These are phyloP conservation scores for Eristalis tenax DNA, from an alignment of 2,888 invertebrate genomes.

Conservation along the genomic window DNA sequence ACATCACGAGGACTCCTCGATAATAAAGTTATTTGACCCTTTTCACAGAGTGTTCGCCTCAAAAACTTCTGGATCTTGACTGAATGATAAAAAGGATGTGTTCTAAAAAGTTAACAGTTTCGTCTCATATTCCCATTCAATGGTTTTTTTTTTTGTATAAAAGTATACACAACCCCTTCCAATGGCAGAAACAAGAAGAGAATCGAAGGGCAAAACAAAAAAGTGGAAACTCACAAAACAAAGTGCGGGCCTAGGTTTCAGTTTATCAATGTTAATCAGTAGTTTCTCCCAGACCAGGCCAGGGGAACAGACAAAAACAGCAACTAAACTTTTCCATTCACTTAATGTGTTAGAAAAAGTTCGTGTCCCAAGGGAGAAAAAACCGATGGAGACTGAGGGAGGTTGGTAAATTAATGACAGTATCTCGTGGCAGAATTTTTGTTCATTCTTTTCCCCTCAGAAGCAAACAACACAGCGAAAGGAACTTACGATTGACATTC, in stretches of 20 bases:
- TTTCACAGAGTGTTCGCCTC: conserved; percentile 8
- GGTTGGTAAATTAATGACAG: background rate
- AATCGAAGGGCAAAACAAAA: background rate
- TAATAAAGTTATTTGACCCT: conserved; percentile 33
- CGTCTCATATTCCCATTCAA: background rate
- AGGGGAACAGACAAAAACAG: conserved; percentile 26
- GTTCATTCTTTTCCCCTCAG: background rate
- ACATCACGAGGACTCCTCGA: conserved; percentile 6
- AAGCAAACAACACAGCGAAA: background rate
- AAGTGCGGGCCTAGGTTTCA: background rate
- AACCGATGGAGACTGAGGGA: background rate
- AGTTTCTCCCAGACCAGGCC: conserved; percentile 27
- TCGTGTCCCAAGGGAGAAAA: background rate
- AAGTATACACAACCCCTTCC: background rate
- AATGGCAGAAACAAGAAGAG: background rate
- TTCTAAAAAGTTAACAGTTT: conserved; percentile 24
- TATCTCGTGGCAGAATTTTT: background rate
- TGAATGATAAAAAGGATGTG: conserved; percentile 14
- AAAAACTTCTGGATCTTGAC: conserved; percentile 28
- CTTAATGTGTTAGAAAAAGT: conserved; percentile 21
- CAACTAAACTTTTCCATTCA: conserved; percentile 38
- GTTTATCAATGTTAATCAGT: conserved; percentile 61
- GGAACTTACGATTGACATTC: background rate
- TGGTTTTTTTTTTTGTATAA: background rate
- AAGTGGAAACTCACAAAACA: background rate